A percentile compares a stretch with the other conserved stretches of the same genome.
Evolutionary conservation across 2,888 invertebrate genomes (phyloP).

Genomic region (Phlogophora meticulosa): DNA sequence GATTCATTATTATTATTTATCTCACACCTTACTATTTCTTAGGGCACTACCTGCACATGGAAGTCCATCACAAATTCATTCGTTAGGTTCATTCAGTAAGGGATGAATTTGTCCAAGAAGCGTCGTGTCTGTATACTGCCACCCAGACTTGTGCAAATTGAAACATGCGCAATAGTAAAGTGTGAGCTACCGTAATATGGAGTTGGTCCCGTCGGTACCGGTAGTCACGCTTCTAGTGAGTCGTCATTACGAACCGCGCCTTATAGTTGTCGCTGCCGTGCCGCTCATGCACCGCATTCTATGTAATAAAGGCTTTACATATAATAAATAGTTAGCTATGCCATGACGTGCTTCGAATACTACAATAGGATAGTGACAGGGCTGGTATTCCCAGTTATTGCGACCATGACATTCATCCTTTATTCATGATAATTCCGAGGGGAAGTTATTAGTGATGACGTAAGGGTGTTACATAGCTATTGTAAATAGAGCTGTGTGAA

Average conservation of each 20-base stretch:
- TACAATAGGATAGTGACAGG: slow-evolving; percentile 47
- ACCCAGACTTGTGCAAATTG: background rate
- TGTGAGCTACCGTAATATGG: too few species aligned
- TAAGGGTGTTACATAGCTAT: slow-evolving; percentile 40
- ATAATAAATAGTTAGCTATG: slow-evolving; percentile 19
- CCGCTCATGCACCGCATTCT: slow-evolving; percentile 29
- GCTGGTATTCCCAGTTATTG: slow-evolving; percentile 63
- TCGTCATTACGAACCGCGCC: background rate
- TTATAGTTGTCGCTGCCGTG: slow-evolving; percentile 14
- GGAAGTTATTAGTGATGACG: slow-evolving; percentile 61
- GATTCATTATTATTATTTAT: too few species aligned
- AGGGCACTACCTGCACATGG: too few species aligned
- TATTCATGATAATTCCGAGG: slow-evolving; percentile 62
- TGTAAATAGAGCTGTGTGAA: slow-evolving; percentile 35
- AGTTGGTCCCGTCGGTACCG: background rate
- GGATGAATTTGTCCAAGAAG: too few species aligned
- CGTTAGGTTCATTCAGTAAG: too few species aligned
- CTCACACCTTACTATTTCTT: too few species aligned
- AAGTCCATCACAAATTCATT: too few species aligned
- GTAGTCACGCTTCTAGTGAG: background rate
- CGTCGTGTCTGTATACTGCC: too few species aligned
- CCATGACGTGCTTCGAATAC: slow-evolving; percentile 61
- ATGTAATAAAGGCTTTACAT: slow-evolving; percentile 33
- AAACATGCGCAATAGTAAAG: background rate
- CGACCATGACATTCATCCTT: slow-evolving; percentile 64